Evolutionary conservation across 2,888 invertebrate genomes (phyloP), one percentile per base, ranked within the genome.

Genomic region (Eristalis arbustorum): DNA sequence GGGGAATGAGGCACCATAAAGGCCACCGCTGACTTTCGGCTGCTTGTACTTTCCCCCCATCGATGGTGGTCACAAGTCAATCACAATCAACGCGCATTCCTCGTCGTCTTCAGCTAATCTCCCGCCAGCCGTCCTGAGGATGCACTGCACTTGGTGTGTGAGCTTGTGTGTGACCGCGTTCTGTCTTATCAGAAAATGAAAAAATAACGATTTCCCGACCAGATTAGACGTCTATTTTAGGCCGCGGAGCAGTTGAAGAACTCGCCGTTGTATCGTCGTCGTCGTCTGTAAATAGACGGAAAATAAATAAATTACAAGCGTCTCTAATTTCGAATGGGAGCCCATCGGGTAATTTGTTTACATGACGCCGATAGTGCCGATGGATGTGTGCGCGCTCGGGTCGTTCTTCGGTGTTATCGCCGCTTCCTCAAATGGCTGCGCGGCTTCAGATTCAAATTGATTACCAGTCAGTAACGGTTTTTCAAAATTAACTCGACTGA

Each of bases 341-440:
- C 14, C 10, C 62, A 34, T 67, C 49, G 59, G 31, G 49, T 25
- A 73, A 73, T 73, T 62, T 80, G 67, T 73, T 78, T 78, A 78
- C 78, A 72, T 64, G 31, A 11, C 40, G 49, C 49, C 49, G 49
- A 49, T 10, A 37, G 57, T 57, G 37, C 40, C 56, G 40, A 61
- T 57, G 40, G 64, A 59, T 78, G 42, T 42, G 42, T 42, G 49
- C n/a, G 49, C n/a, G 18, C n/a, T 18, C 5, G 49, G 49, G 49
- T 49, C 49, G 49, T 1, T 4, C 1, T 5, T 5, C 8, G 8
- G 8, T 18, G 18, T 49, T 49, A 49, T 49, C 49, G 49, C 49
- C n/a, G 14, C 42, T 6, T 40, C 42, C 42, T 42, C 42, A 42
- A 42, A 42, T 1, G 18, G 18, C 6, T 49, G 8, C 18, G 49